phyloP scores from a whole-genome alignment of 2,888 invertebrate genomes.

The Caenorhabditis japonica region DNA sequence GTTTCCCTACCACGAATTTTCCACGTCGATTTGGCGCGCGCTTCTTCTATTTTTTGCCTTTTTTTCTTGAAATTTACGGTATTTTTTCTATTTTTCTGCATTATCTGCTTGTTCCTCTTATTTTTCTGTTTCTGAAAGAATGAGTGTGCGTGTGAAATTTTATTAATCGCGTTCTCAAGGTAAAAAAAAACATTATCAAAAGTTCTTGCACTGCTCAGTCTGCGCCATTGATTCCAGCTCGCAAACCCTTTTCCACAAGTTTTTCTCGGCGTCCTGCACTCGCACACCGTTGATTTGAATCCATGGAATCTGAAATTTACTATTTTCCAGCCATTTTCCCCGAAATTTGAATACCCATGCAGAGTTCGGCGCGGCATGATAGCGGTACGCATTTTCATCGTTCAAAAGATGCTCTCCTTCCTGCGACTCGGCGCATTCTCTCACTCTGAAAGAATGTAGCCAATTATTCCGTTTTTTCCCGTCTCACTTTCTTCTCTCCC shows the following conservation, averaged over 20 bases:
- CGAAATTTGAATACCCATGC: conserved; percentile 24
- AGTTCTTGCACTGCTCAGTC: conserved; percentile 12
- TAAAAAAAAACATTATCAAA: neutral
- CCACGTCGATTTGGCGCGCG: too few species aligned
- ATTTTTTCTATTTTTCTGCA: neutral
- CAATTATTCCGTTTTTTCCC: neutral
- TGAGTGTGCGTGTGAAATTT: too few species aligned
- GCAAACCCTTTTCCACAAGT: conserved; percentile 18
- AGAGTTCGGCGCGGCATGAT: conserved; percentile 17
- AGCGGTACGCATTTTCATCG: conserved; percentile 31
- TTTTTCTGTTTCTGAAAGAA: too few species aligned
- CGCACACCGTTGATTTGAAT: conserved; percentile 39
- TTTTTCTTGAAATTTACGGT: neutral
- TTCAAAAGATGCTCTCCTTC: conserved; percentile 37
- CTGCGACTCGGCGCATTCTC: conserved; percentile 25
- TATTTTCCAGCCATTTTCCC: neutral
- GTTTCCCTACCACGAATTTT: neutral
- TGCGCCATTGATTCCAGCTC: conserved; percentile 23
- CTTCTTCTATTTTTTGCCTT: neutral
- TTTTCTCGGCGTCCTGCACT: conserved; percentile 8
- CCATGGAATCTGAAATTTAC: conserved; percentile 37
- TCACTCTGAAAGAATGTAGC: neutral
- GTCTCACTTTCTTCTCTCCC: conserved; percentile 2
- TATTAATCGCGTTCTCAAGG: too few species aligned
- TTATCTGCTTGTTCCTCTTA: too few species aligned